A percentile compares a stretch with the other conserved stretches of the same genome.
Conservation (phyloP, 1,140 invertebrate species). For the Paraescarpia echinospica region DNA sequence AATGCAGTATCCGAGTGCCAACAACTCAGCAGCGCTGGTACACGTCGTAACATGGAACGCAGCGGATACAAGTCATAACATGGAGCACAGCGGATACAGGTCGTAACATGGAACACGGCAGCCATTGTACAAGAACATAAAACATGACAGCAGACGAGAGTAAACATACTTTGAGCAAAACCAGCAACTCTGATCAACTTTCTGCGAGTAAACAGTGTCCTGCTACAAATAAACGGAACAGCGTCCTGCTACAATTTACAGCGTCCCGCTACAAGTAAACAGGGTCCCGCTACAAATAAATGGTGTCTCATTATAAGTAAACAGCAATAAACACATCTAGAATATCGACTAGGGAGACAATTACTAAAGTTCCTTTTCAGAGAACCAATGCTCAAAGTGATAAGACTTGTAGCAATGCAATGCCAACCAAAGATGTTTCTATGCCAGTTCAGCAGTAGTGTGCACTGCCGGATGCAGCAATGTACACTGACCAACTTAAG, state of each 20-base stretch:
- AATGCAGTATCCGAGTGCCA: not conserved
- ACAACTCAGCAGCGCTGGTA: not conserved
- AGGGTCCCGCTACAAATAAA: not conserved
- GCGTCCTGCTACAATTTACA: not conserved
- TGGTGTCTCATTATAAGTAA: no score
- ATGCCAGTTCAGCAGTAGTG: not conserved
- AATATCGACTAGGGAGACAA: not conserved
- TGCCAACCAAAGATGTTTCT: not conserved
- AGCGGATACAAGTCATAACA: no score
- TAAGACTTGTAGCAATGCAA: not conserved
- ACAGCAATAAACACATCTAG: not conserved
- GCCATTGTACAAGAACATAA: not conserved
- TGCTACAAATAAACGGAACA: no score
- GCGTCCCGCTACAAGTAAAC: not conserved
- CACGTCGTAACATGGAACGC: not conserved
- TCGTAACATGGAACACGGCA: not conserved
- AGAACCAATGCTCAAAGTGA: not conserved
- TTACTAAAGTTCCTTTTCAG: not conserved
- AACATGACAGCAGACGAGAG: not conserved
- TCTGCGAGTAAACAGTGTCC: not conserved
- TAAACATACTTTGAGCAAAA: not conserved
- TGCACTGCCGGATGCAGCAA: not conserved
- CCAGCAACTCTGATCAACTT: not conserved
- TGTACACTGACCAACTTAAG: not conserved
- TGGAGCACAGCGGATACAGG: not conserved